Evolutionary conservation across 53 echinoderm and acorn worm genomes (phyloP).

Genomic region (Arbacia lixula): DNA sequence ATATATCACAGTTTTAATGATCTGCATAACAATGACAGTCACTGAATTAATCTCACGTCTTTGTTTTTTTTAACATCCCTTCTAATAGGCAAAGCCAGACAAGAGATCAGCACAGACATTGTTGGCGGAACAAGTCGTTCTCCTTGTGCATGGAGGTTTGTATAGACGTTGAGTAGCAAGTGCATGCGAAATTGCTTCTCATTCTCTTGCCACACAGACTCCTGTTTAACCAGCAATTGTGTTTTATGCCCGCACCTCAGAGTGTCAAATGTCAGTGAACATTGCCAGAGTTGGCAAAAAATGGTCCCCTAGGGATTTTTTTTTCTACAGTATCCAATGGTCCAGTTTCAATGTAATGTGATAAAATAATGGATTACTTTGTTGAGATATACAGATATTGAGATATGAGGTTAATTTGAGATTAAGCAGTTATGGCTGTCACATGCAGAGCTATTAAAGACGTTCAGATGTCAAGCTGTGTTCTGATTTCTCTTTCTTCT

Average conservation of each 20-base stretch:
- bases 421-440: not conserved
- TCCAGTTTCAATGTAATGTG: too few species aligned
- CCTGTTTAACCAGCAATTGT: not conserved
- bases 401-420: too few species aligned
- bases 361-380: too few species aligned
- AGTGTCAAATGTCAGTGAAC: too few species aligned
- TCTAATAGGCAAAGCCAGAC: slow-evolving; percentile 74
- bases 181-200: not conserved
- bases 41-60: not conserved
- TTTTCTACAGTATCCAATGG: too few species aligned
- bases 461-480: not conserved
- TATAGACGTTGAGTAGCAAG: not conserved
- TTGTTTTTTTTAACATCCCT: not conserved
- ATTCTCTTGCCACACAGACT: not conserved
- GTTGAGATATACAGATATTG: too few species aligned
- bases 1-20: not conserved
- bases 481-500: too few species aligned
- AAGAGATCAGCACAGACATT: slow-evolving; percentile 82
- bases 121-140: slow-evolving; percentile 84
- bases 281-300: too few species aligned
- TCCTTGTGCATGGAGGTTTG: slow-evolving; percentile 93
- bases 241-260: too few species aligned
- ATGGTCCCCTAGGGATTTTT: too few species aligned
- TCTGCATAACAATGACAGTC: not conserved
- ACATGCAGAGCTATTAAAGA: not conserved